These are phyloP conservation scores for Tachina grossa DNA, from an alignment of 2,888 invertebrate species.

Conservation along the genomic window DNA sequence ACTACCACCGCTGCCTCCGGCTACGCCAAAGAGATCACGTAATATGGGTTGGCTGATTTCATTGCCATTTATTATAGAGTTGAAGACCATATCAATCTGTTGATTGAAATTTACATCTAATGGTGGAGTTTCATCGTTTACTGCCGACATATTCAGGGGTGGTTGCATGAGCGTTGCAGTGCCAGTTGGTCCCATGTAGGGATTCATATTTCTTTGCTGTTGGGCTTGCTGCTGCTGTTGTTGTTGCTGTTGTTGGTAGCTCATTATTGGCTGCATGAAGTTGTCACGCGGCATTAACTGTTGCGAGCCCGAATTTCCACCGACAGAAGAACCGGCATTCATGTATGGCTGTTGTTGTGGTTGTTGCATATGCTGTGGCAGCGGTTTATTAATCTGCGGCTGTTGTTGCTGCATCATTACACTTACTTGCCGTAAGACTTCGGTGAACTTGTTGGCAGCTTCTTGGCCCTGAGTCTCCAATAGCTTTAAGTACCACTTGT, in stretches of 20 bases:
- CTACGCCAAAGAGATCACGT: constrained; percentile 81
- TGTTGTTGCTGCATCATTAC: constrained; percentile 77
- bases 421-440: constrained; percentile 82
- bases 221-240: constrained; percentile 74
- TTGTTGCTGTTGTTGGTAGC: constrained; percentile 61
- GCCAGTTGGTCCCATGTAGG: constrained; percentile 67
- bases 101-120: constrained; percentile 81
- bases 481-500: constrained; percentile 85
- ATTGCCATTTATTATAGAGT: constrained; percentile 82
- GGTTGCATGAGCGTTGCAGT: constrained; percentile 67
- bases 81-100: constrained; percentile 82
- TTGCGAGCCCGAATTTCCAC: constrained; percentile 51
- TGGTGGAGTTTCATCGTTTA: constrained; percentile 77
- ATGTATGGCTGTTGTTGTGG: constrained; percentile 67
- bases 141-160: constrained; percentile 47
- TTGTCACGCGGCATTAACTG: constrained; percentile 60
- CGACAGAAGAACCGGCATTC: constrained; percentile 41
- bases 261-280: constrained; percentile 68
- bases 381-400: constrained; percentile 67
- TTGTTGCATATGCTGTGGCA: constrained; percentile 70
- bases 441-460: constrained; percentile 84
- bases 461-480: constrained; percentile 84
- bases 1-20: constrained; percentile 75
- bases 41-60: constrained; percentile 82
- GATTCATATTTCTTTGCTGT: constrained; percentile 72